Percentiles rank a stretch among this genome's conserved stretches.
phyloP scores from a whole-genome alignment of 2,888 invertebrate genomes.

The Machimus rusticus region DNA sequence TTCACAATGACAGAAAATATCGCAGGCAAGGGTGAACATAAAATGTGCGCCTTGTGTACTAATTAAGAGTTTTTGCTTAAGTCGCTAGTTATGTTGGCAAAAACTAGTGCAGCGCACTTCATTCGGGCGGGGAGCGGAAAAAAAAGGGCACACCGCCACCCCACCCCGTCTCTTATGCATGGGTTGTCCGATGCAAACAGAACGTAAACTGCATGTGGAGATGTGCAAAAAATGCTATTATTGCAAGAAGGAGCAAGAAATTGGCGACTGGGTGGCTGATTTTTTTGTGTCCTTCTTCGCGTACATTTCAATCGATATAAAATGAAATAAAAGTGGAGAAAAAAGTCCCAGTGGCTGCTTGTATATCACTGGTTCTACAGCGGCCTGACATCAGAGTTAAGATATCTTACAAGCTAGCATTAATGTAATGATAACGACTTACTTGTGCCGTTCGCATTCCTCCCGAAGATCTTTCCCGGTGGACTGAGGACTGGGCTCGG shows the following conservation, averaged over 20 bases:
- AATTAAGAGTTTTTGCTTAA: slow-evolving; percentile 32
- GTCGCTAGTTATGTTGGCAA: background rate
- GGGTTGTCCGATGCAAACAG: slow-evolving; percentile 23
- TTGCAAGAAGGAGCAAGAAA: slow-evolving; percentile 47
- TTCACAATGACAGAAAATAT: slow-evolving; percentile 24
- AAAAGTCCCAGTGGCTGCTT: slow-evolving; percentile 4
- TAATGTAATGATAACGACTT: slow-evolving; percentile 50
- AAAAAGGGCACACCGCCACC: too few species aligned
- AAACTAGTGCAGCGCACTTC: slow-evolving; percentile 27
- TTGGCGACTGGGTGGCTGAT: slow-evolving; percentile 50
- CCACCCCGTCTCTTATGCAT: slow-evolving; percentile 31
- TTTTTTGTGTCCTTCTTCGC: slow-evolving; percentile 43
- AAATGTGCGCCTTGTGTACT: slow-evolving; percentile 32
- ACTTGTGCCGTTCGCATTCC: slow-evolving; percentile 63
- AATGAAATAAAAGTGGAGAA: slow-evolving; percentile 31
- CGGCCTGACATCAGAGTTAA: slow-evolving; percentile 1
- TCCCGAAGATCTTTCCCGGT: slow-evolving; percentile 61
- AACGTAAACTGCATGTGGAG: slow-evolving; percentile 36
- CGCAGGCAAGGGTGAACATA: slow-evolving; percentile 23
- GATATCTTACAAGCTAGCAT: slow-evolving; percentile 25
- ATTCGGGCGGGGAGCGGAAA: background rate
- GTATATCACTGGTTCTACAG: slow-evolving; percentile 24
- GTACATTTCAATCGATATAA: slow-evolving; percentile 46
- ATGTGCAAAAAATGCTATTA: slow-evolving; percentile 46
- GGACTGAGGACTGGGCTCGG: slow-evolving; percentile 63